These are phyloP conservation scores for Arothron firmamentum DNA, from an alignment of 2,113 vertebrate species.

Conservation along the genomic window DNA sequence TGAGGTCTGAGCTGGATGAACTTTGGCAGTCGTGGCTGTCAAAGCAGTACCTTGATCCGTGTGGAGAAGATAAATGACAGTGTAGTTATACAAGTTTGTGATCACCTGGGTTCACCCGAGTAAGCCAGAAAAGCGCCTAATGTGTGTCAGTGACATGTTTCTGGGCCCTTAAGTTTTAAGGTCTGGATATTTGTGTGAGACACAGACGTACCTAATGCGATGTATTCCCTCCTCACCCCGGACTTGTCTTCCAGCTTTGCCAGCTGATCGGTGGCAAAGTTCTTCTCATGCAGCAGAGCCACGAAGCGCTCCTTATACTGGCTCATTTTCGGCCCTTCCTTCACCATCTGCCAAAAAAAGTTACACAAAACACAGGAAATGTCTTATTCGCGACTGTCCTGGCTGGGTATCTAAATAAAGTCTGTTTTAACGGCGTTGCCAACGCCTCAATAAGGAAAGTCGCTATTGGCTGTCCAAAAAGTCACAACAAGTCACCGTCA, in stretches of 20 bases:
- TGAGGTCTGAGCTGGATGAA: slow-evolving; percentile 11
- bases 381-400: too few species aligned
- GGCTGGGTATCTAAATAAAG: too few species aligned
- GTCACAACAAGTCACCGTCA: too few species aligned
- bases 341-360: too few species aligned
- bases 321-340: slow-evolving; percentile 54
- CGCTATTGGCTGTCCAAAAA: too few species aligned
- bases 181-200: background rate
- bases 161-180: background rate
- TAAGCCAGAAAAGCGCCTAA: slow-evolving; percentile 5
- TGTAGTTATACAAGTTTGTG: background rate
- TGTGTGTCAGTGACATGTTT: background rate
- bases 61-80: background rate
- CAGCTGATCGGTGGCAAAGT: slow-evolving; percentile 76
- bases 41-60: background rate
- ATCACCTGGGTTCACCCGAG: too few species aligned
- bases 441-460: too few species aligned
- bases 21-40: slow-evolving; percentile 26
- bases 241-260: slow-evolving; percentile 76
- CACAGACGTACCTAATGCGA: slow-evolving; percentile 76
- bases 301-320: slow-evolving; percentile 74
- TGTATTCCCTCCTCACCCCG: slow-evolving; percentile 78
- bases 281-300: slow-evolving; percentile 78
- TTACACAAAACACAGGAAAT: too few species aligned
- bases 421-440: too few species aligned